Evolutionary conservation across 2,888 invertebrate species (phyloP).

Genomic region (Sinelater perroti): DNA sequence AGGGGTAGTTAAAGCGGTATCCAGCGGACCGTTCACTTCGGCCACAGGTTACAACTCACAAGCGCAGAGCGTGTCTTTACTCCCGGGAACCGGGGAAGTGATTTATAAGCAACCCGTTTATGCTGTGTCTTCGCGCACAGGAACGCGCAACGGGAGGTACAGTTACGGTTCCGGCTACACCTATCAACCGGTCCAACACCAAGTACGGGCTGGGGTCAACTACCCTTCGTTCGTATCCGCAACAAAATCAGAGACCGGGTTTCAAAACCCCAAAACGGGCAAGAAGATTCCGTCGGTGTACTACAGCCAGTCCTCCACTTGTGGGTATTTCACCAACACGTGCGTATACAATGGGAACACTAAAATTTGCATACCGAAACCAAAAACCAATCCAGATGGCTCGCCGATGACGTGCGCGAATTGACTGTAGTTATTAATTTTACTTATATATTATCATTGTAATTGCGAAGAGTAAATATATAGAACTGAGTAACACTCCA

Average conservation of each 20-base stretch:
- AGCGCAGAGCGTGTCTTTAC: slow-evolving; percentile 69
- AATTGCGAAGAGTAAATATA: too few species aligned
- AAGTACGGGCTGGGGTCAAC: slow-evolving; percentile 56
- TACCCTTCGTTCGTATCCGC: slow-evolving; percentile 78
- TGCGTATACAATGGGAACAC: slow-evolving; percentile 83
- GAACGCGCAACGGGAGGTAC: slow-evolving; percentile 51
- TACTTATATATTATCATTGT: neutral
- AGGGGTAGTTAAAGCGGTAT: slow-evolving; percentile 70
- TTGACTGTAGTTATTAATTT: neutral
- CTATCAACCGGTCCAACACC: slow-evolving; percentile 54
- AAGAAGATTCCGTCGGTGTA: slow-evolving; percentile 81
- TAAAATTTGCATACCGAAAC: slow-evolving; percentile 83
- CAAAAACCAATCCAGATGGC: slow-evolving; percentile 80
- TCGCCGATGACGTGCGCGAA: slow-evolving; percentile 69
- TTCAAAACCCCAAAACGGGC: slow-evolving; percentile 65
- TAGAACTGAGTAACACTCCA: too few species aligned
- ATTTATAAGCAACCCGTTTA: slow-evolving; percentile 54
- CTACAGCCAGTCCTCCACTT: slow-evolving; percentile 86
- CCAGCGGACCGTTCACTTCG: slow-evolving; percentile 68
- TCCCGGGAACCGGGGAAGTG: slow-evolving; percentile 54
- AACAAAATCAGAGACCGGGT: slow-evolving; percentile 81
- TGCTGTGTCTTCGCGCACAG: slow-evolving; percentile 54
- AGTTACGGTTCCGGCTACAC: slow-evolving; percentile 56
- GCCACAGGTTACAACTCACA: slow-evolving; percentile 72
- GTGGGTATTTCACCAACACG: slow-evolving; percentile 87